These are phyloP conservation scores for Leptopilina clavipes DNA, from an alignment of 1,140 invertebrate genomes.

Conservation along the genomic window DNA sequence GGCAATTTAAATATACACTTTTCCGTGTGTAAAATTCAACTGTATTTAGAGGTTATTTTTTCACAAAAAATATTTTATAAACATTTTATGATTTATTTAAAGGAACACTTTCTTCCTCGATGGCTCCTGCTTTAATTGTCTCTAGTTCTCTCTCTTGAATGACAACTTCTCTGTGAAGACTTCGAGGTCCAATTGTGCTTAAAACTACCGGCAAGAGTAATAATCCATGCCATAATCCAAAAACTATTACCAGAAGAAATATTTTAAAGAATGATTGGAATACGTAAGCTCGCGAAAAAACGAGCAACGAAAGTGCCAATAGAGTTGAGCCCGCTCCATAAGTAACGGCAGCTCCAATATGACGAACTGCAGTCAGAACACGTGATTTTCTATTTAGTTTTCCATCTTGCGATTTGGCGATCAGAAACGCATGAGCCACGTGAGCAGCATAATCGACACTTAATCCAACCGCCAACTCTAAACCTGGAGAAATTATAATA, in stretches of 20 bases:
- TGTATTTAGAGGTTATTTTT: too few relatives aligned
- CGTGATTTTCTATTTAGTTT: slow-evolving; percentile 73
- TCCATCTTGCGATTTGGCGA: slow-evolving; percentile 66
- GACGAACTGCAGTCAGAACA: slow-evolving; percentile 81
- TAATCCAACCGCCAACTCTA: slow-evolving; percentile 90
- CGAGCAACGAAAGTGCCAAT: slow-evolving; percentile 83
- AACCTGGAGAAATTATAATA: slow-evolving; percentile 62
- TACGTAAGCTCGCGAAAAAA: slow-evolving; percentile 84
- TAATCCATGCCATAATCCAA: slow-evolving; percentile 86
- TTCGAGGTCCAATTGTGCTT: slow-evolving; percentile 81
- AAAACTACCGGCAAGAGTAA: slow-evolving; percentile 85
- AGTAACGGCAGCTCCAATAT: slow-evolving; percentile 87
- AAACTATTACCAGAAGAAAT: slow-evolving; percentile 84
- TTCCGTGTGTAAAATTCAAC: too few relatives aligned
- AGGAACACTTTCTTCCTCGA: slow-evolving; percentile 38
- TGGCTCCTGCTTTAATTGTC: slow-evolving; percentile 18
- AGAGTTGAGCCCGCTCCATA: slow-evolving; percentile 88
- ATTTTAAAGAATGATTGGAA: slow-evolving; percentile 89
- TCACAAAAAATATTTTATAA: too few relatives aligned
- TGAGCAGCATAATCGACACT: slow-evolving; percentile 93
- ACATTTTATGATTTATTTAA: slow-evolving; percentile 35
- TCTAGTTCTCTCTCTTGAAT: slow-evolving; percentile 43
- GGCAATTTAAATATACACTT: too few relatives aligned
- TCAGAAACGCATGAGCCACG: slow-evolving; percentile 89
- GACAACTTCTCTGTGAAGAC: slow-evolving; percentile 52